phyloP scores from a whole-genome alignment of 2,888 invertebrate genomes.

The Lycophotia porphyrea region DNA sequence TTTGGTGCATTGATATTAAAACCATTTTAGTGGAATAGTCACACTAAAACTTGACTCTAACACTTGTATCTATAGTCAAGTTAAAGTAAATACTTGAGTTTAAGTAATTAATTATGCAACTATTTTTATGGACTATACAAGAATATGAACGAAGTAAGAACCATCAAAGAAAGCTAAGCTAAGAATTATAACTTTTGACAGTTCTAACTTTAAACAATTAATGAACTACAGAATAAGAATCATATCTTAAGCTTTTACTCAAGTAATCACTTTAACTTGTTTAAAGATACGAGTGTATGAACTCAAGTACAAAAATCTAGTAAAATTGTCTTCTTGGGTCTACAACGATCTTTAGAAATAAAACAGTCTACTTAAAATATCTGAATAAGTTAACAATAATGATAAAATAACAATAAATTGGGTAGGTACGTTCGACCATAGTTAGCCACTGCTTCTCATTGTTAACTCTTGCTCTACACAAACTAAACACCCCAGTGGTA shows the following conservation, averaged over 20 bases:
- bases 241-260: background rate
- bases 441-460: constrained; percentile 42
- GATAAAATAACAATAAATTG: background rate
- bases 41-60: background rate
- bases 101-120: background rate
- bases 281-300: background rate
- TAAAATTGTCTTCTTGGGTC: background rate
- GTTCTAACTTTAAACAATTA: background rate
- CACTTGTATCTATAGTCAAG: background rate
- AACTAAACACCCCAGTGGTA: background rate
- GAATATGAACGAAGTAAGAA: background rate
- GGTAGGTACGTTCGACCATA: background rate
- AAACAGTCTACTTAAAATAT: background rate
- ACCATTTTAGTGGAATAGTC: background rate
- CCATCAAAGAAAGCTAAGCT: background rate
- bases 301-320: background rate
- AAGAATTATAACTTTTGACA: background rate
- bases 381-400: background rate
- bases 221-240: background rate
- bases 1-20: constrained; percentile 7
- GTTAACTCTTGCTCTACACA: background rate
- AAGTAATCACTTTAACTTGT: background rate
- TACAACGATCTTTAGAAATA: background rate
- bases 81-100: background rate
- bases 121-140: background rate